Evolutionary conservation across 2,113 vertebrate species (phyloP).

Genomic region (Neolamprologus toae): DNA sequence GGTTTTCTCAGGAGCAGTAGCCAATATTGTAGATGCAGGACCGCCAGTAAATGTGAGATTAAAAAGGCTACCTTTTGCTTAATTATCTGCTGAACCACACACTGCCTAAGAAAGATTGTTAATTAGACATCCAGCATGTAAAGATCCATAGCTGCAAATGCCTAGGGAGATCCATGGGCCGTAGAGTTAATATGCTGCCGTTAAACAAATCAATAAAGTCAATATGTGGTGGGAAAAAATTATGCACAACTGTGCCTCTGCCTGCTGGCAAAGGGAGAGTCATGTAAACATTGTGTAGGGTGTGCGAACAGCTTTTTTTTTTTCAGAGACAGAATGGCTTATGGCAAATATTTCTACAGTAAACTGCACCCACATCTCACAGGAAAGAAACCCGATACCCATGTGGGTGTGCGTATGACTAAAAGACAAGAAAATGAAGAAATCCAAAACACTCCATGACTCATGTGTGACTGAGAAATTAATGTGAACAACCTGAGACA

Average conservation of each 20-base stretch:
- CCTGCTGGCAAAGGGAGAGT: neutral
- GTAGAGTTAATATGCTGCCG: neutral
- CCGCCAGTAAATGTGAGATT: neutral
- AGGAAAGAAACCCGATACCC: neutral
- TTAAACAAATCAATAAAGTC: neutral
- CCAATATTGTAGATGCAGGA: neutral
- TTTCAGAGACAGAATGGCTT: neutral
- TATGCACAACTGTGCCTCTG: neutral
- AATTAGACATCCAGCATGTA: neutral
- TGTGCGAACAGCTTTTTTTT: neutral
- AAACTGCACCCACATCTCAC: neutral
- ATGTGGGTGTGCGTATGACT: neutral
- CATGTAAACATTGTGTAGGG: neutral
- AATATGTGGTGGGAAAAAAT: neutral
- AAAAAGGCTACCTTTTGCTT: neutral
- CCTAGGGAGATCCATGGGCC: neutral
- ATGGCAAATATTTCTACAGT: neutral
- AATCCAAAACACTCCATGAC: slow-evolving; percentile 30
- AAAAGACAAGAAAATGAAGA: neutral
- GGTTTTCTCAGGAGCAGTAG: neutral
- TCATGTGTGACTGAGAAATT: slow-evolving; percentile 30
- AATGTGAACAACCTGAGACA: neutral
- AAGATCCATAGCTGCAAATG: slow-evolving; percentile 11
- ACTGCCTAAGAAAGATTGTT: neutral
- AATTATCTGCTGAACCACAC: neutral